Percentiles rank a stretch among this genome's conserved stretches.
These are phyloP conservation scores for Parus major DNA, from an alignment of 2,113 vertebrate species.

Conservation along the genomic window DNA sequence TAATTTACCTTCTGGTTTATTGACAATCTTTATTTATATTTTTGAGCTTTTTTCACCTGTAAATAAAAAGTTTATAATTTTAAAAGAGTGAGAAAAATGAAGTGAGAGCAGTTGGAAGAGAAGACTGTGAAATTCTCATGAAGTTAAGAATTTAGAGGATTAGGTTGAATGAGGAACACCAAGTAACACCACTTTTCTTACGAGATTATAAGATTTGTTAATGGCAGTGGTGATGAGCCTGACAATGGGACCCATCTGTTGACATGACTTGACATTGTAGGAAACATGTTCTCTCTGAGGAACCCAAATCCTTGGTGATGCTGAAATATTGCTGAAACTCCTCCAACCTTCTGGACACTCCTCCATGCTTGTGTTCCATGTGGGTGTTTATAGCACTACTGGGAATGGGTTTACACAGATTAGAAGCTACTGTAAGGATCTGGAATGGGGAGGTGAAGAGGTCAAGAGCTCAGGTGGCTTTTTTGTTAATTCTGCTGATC, in stretches of 20 bases:
- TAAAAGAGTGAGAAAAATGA: not conserved
- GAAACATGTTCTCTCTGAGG: not conserved
- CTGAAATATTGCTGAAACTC: not conserved
- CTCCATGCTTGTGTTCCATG: not conserved
- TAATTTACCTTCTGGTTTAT: not conserved
- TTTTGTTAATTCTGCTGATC: conserved; percentile 20
- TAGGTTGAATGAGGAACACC: not conserved
- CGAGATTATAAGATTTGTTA: not conserved
- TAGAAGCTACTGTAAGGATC: conserved; percentile 21
- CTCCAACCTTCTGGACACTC: not conserved
- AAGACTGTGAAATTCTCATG: not conserved
- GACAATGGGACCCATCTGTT: conserved; percentile 8
- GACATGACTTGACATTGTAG: not conserved
- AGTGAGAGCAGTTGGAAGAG: not conserved
- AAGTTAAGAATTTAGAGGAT: not conserved
- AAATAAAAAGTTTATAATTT: not conserved
- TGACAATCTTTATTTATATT: not conserved
- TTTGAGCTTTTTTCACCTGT: not conserved
- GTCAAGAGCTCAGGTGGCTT: conserved; percentile 52
- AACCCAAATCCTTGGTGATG: not conserved
- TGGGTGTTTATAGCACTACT: not conserved
- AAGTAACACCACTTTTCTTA: not conserved
- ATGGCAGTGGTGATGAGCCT: not conserved
- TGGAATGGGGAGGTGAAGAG: conserved; percentile 12
- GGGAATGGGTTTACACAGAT: not conserved